phyloP scores from a whole-genome alignment of 2,888 invertebrate species.

The Labia minor region DNA sequence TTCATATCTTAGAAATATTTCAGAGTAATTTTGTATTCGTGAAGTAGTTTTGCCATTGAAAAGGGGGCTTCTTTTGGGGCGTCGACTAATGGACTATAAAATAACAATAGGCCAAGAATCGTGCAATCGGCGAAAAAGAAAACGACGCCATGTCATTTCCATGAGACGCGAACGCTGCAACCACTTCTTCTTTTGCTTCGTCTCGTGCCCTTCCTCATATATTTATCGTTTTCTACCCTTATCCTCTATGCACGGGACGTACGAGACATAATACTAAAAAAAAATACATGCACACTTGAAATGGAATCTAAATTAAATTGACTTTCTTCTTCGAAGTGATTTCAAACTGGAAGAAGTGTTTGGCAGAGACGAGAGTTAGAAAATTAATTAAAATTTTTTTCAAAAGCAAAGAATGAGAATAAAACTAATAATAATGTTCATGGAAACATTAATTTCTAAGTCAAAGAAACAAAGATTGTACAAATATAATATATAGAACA shows the following conservation, averaged over 20 bases:
- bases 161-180: neutral
- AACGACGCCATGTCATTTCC: constrained; percentile 13
- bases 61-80: constrained; percentile 2
- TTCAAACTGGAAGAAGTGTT: too few species aligned
- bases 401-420: too few species aligned
- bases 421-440: too few species aligned
- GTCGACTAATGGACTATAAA: constrained; percentile 13
- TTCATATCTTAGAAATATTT: constrained; percentile 13
- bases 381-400: too few species aligned
- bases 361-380: too few species aligned
- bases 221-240: neutral
- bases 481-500: too few species aligned
- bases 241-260: neutral
- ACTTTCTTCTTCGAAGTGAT: neutral
- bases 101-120: constrained; percentile 13
- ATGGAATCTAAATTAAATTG: constrained; percentile 13
- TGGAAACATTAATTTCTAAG: too few species aligned
- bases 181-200: neutral
- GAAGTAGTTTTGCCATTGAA: constrained; percentile 8
- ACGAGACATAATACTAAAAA: constrained; percentile 7
- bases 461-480: too few species aligned
- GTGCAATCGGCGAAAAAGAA: constrained; percentile 13
- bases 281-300: constrained; percentile 13
- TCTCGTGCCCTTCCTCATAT: neutral
- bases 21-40: constrained; percentile 6